These are phyloP conservation scores for Pogoniulus pusillus DNA, from an alignment of 2,797 vertebrate genomes.

Conservation along the genomic window DNA sequence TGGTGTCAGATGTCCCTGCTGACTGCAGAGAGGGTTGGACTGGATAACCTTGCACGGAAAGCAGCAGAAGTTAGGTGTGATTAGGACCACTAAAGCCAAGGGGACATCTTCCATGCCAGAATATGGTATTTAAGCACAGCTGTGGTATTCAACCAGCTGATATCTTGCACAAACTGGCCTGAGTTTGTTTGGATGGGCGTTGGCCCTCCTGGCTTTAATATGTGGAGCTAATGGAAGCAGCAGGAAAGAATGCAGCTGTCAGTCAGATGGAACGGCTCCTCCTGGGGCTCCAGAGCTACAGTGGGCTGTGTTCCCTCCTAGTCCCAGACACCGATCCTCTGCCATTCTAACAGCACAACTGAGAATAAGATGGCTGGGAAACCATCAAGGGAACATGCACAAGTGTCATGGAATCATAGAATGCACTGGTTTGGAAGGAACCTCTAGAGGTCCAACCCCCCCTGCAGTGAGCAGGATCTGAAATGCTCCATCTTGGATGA, in stretches of 20 bases:
- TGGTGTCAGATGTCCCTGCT: background rate
- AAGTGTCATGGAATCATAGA: too few relatives aligned
- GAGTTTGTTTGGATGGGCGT: background rate
- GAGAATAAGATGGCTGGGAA: background rate
- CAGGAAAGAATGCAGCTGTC: background rate
- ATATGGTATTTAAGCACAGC: background rate
- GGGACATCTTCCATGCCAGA: background rate
- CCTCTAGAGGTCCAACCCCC: too few relatives aligned
- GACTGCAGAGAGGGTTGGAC: background rate
- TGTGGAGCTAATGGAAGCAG: background rate
- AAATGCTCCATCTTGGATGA: too few relatives aligned
- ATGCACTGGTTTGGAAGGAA: too few relatives aligned
- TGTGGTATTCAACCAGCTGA: background rate
- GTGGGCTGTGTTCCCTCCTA: background rate
- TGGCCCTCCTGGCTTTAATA: background rate
- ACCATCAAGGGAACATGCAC: fast-evolving
- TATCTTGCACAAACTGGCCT: background rate
- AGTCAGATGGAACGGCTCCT: background rate
- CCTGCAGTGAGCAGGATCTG: too few relatives aligned
- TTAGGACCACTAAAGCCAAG: background rate
- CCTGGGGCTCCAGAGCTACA: fast-evolving
- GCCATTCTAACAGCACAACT: background rate
- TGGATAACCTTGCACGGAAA: background rate
- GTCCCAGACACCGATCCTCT: background rate
- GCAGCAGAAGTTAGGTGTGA: background rate